A percentile compares a stretch with the other conserved stretches of the same genome.
phyloP scores from a whole-genome alignment of 2,113 vertebrate species.

The Hydrolagus affinis region DNA sequence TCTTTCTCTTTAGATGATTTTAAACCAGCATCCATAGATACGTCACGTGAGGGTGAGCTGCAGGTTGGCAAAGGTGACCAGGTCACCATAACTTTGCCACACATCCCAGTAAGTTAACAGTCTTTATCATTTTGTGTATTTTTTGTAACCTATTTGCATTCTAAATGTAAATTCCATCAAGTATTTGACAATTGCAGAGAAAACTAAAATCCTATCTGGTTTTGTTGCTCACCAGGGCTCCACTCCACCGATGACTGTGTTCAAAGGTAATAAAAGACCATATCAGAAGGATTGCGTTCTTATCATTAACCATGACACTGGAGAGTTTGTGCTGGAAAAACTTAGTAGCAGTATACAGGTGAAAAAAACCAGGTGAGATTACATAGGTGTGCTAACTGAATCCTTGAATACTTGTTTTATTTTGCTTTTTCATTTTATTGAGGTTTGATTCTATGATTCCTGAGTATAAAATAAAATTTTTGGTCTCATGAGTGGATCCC shows the following conservation, averaged over 20 bases:
- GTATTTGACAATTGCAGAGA: neutral
- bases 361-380: slow-evolving; percentile 90
- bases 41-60: slow-evolving; percentile 87
- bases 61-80: slow-evolving; percentile 97
- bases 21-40: slow-evolving; percentile 95
- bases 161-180: neutral
- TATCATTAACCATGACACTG: slow-evolving; percentile 96
- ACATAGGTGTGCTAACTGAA: neutral
- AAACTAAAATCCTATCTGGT: slow-evolving; percentile 1
- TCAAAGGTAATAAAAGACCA: slow-evolving; percentile 93
- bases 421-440: too few relatives aligned
- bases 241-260: slow-evolving; percentile 94
- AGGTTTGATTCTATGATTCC: too few relatives aligned
- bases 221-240: slow-evolving; percentile 67
- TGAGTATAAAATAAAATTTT: too few relatives aligned
- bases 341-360: slow-evolving; percentile 97
- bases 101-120: slow-evolving; percentile 77
- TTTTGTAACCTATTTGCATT: neutral
- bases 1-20: slow-evolving; percentile 77
- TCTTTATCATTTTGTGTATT: neutral
- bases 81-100: slow-evolving; percentile 92
- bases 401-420: neutral
- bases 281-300: slow-evolving; percentile 98
- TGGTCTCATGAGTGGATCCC: too few relatives aligned
- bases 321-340: slow-evolving; percentile 89